Evolutionary conservation across 1,140 invertebrate species (phyloP), one percentile per base, ranked within the genome.

Genomic region (Diorhabda sublineata): DNA sequence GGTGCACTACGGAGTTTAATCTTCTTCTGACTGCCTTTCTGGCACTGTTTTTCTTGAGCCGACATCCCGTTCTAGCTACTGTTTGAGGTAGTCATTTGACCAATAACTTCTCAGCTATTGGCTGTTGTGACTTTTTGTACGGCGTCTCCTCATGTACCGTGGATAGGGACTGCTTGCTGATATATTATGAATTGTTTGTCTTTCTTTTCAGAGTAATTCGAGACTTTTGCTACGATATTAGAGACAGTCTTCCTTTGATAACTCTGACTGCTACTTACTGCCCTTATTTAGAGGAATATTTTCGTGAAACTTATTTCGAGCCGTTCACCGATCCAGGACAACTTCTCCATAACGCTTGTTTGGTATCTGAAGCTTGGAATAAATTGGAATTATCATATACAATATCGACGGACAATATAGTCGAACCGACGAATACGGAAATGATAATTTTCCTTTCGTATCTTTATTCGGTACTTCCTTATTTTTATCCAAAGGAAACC

Each of bases 311-410:
- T 8, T 83, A 78, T 64, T 58, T 77, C 4, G 56, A 66, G 43
- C 77, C 82, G 3, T 69, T 64, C 41, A 75, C 52, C 57, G 56
- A 67, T 2, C 76, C 78, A 69, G 76, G 82, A 7, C 57, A 68
- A 67, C 76, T 67, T n/a, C 66, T 82, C 5, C 83, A 84, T 60
- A 84, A 84, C 63, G 79, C 78, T 2, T 76, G 78, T 58, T 75
- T 77, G 41, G 57, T 83, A 5, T 58, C 74, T 4, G 73, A 75
- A 47, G 75, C 80, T 5, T 83, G 83, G 82, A 78, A 72, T 45
- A 74, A 72, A 45, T 76, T 84, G 47, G 77, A 80, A n/a, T 70
- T 83, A 4, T 81, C 81, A 11, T 81, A 81, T 45, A 69, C 76
- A 3, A 73, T 84, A 11, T 73, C 71, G 43, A 81, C 83, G 0